Conservation (phyloP, 2,797 vertebrate genomes). For the Rallus crepitans region DNA sequence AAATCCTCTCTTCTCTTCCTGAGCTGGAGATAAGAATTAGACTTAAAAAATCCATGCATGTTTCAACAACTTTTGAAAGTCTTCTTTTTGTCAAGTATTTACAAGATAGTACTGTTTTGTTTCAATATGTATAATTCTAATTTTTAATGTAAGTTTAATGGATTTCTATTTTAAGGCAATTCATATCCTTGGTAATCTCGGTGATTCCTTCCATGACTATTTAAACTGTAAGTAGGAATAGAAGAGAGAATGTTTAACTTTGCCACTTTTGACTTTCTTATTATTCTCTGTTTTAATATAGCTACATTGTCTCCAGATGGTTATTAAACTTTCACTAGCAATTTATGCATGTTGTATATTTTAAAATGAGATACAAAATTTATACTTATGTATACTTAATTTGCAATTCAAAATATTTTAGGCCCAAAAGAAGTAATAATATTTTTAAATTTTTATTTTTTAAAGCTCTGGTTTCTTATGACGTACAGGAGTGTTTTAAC, state of each 20-base stretch:
- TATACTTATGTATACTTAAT: not conserved
- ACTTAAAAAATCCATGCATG: not conserved
- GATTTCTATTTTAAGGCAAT: not conserved
- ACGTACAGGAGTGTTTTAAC: not conserved
- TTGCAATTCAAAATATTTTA: not conserved
- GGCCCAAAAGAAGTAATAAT: not conserved
- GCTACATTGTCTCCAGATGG: not conserved
- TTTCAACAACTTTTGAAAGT: not conserved
- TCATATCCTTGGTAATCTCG: not conserved
- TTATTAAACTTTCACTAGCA: not conserved
- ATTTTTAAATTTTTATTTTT: not conserved
- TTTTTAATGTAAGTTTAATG: not conserved
- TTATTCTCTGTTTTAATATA: not conserved
- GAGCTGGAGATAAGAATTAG: not conserved
- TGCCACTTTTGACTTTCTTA: not conserved
- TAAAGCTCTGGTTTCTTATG: not conserved
- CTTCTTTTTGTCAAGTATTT: not conserved
- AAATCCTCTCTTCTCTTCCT: not conserved
- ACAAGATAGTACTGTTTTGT: not conserved
- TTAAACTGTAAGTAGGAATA: not conserved
- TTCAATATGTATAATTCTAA: not conserved
- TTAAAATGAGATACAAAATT: constrained; percentile 10
- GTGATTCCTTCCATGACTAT: not conserved
- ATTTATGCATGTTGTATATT: not conserved
- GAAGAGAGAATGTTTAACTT: not conserved